Percentiles rank a stretch among this genome's conserved stretches.
Conservation (phyloP, 2,888 invertebrate species). For the Orchesellides sinensis region DNA sequence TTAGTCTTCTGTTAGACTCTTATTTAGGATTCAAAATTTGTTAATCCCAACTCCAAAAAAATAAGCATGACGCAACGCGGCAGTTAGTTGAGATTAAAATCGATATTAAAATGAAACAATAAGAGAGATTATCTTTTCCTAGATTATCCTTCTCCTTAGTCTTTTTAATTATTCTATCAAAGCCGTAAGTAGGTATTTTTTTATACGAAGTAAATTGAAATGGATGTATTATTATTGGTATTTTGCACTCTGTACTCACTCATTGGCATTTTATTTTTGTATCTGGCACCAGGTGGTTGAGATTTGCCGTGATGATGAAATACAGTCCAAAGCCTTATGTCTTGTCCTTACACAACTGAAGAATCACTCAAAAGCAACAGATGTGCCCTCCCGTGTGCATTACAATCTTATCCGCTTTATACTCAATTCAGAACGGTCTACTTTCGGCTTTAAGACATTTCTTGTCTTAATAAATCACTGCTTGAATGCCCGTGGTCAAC, state of each 20-base stretch:
- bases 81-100: too few species aligned
- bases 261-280: too few species aligned
- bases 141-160: background rate
- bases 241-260: too few species aligned
- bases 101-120: background rate
- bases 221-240: too few species aligned
- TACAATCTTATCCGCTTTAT: conserved; percentile 74
- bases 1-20: too few species aligned
- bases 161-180: too few species aligned
- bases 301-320: conserved; percentile 71
- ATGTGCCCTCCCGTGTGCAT: conserved; percentile 63
- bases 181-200: too few species aligned
- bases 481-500: conserved; percentile 69
- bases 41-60: too few species aligned
- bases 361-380: conserved; percentile 71
- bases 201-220: too few species aligned
- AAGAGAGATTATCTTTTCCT: background rate
- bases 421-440: conserved; percentile 68
- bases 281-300: conserved; percentile 73
- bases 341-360: conserved; percentile 72
- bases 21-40: too few species aligned
- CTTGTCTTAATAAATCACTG: conserved; percentile 70
- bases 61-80: too few species aligned
- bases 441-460: conserved; percentile 73
- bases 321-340: conserved; percentile 72